Percentiles rank a stretch among this genome's conserved stretches.
phyloP scores from a whole-genome alignment of 2,888 invertebrate genomes.

The Lepidocyrtinus sp. region DNA sequence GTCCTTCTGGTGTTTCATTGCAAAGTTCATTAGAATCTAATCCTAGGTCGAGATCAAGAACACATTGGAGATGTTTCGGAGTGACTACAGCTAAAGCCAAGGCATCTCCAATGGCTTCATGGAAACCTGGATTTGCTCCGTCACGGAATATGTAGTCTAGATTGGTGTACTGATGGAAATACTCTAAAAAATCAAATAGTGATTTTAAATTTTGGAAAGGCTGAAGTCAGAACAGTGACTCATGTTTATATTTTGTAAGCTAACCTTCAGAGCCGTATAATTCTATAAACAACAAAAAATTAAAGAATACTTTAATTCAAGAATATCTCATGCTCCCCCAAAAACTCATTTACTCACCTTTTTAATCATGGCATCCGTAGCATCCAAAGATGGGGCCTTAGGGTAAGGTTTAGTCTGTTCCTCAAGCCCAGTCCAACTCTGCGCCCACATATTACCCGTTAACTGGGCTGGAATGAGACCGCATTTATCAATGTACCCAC shows the following conservation, averaged over 20 bases:
- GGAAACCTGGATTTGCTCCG: slow-evolving; percentile 83
- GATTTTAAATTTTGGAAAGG: background rate
- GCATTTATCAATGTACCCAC: slow-evolving; percentile 66
- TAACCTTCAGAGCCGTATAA: slow-evolving; percentile 65
- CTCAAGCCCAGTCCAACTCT: slow-evolving; percentile 80
- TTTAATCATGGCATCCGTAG: slow-evolving; percentile 82
- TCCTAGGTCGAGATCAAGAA: slow-evolving; percentile 50
- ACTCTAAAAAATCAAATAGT: slow-evolving; percentile 74
- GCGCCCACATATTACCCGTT: slow-evolving; percentile 85
- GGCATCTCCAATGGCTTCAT: slow-evolving; percentile 71
- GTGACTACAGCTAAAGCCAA: slow-evolving; percentile 71
- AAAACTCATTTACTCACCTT: slow-evolving; percentile 70
- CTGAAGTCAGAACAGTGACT: background rate
- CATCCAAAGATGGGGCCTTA: slow-evolving; percentile 80
- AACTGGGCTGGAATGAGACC: slow-evolving; percentile 71
- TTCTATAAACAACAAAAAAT: slow-evolving; percentile 28
- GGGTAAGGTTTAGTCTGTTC: slow-evolving; percentile 85
- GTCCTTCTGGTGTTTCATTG: background rate
- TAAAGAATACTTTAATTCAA: background rate
- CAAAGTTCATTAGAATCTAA: slow-evolving; percentile 41
- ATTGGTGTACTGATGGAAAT: slow-evolving; percentile 82
- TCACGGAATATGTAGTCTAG: slow-evolving; percentile 81
- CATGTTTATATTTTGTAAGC: background rate
- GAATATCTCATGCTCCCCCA: background rate
- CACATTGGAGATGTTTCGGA: slow-evolving; percentile 68